A percentile compares a stretch with the other conserved stretches of the same genome.
Evolutionary conservation across 2,888 invertebrate genomes (phyloP).

Genomic region (Eupithecia dodoneata): DNA sequence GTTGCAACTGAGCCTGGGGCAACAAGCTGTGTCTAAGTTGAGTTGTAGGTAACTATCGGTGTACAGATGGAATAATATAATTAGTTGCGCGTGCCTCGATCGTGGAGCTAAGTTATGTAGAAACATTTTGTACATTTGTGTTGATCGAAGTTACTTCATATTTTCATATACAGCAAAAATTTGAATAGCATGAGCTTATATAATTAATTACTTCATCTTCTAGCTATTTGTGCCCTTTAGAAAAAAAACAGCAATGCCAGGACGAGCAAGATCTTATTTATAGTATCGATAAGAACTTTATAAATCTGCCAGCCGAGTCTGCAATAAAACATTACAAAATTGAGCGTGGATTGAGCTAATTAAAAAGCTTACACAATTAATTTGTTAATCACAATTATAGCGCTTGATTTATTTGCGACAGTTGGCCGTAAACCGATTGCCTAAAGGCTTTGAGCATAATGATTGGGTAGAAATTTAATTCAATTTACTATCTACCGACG

Average conservation of each 20-base stretch:
- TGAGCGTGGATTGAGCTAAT: slow-evolving; percentile 48
- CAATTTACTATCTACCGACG: slow-evolving; percentile 34
- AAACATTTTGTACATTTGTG: slow-evolving; percentile 4
- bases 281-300: slow-evolving; percentile 2
- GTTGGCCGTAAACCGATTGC: slow-evolving; percentile 43
- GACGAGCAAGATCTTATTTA: not conserved
- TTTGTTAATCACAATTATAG: slow-evolving; percentile 45
- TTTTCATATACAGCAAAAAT: not conserved
- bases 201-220: not conserved
- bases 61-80: slow-evolving; percentile 30
- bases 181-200: not conserved
- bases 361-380: slow-evolving; percentile 46
- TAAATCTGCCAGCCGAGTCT: slow-evolving; percentile 7
- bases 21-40: slow-evolving; percentile 36
- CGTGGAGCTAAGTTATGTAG: not conserved
- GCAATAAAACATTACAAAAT: slow-evolving; percentile 53
- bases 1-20: slow-evolving; percentile 66
- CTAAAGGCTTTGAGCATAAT: slow-evolving; percentile 39
- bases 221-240: not conserved
- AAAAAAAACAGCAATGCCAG: not conserved
- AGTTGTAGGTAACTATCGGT: slow-evolving; percentile 28
- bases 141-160: not conserved
- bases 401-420: slow-evolving; percentile 43
- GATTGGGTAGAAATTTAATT: slow-evolving; percentile 41
- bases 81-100: slow-evolving; percentile 23